Evolutionary conservation across 2,888 invertebrate species (phyloP), one percentile per base, ranked within the genome.

Genomic region (Limulus polyphemus): DNA sequence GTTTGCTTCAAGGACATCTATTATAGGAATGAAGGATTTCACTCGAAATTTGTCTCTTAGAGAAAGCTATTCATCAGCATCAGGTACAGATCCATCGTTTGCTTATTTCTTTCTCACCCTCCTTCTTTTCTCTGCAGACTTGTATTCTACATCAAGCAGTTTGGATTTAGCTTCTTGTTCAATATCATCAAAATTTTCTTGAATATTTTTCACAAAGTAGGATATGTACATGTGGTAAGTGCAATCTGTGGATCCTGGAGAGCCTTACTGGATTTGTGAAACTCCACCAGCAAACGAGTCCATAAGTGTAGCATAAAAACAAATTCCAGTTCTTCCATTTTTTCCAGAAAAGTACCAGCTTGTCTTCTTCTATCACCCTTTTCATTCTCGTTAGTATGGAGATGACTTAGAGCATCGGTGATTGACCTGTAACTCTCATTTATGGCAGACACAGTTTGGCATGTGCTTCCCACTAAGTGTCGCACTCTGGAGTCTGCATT

Each of bases 391-490:
- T n/a, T n/a, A n/a, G n/a, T n/a, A n/a, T n/a, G n/a, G n/a, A n/a
- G n/a, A n/a, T n/a, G n/a, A n/a, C n/a, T n/a, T n/a, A n/a, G n/a
- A n/a, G n/a, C n/a, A n/a, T n/a, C n/a, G n/a, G n/a, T n/a, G n/a
- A n/a, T n/a, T 14, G 49, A 46, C n/a, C 9, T 11, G 47, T 62
- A 62, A 10, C 47, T 50, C 56, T 62, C 16, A 13, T n/a, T 17
- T 17, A 62, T 2, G 10, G 58, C 49, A 13, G 49, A 56, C 2
- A 52, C 50, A 7, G 62, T 59, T 49, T 48, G 10, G 62, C 62
- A 49, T 49, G 32, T 0, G 62, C 58, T 11, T n/a, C 58, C 62
- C 51, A 58, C 14, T 10, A 17, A 12, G 49, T 63, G 50, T 17
- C 56, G 55, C n/a, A n/a, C n/a, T n/a, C n/a, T n/a, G n/a, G n/a